phyloP scores from a whole-genome alignment of 2,113 vertebrate species.

The Thoracochromis brauschi region DNA sequence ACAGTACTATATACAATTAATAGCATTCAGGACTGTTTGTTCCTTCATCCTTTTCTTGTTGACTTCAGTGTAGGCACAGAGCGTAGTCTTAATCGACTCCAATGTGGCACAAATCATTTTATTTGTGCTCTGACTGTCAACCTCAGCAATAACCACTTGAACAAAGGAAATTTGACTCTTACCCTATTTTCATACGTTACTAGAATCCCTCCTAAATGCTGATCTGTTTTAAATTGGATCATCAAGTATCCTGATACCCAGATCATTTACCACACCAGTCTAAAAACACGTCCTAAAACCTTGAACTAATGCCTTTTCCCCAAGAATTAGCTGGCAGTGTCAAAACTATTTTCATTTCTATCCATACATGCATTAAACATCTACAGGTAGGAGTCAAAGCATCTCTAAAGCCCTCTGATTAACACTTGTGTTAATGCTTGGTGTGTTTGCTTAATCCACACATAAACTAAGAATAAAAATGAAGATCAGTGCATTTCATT shows the following conservation, averaged over 20 bases:
- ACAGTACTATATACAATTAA: background rate
- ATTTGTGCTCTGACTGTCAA: background rate
- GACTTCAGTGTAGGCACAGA: background rate
- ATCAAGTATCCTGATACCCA: background rate
- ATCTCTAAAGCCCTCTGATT: background rate
- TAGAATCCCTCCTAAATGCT: background rate
- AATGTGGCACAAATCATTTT: background rate
- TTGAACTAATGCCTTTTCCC: background rate
- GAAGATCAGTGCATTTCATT: background rate
- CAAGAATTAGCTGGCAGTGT: background rate
- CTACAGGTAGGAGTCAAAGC: background rate
- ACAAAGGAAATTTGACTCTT: background rate
- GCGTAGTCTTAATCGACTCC: background rate
- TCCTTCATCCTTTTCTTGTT: background rate
- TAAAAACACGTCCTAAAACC: background rate
- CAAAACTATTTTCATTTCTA: background rate
- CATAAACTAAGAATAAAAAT: background rate
- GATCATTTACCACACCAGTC: background rate
- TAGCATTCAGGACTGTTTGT: background rate
- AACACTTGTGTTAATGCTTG: background rate
- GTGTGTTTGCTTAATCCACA: background rate
- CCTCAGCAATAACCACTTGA: background rate
- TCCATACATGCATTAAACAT: background rate
- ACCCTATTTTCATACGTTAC: background rate
- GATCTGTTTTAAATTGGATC: background rate